Evolutionary conservation across 2,797 vertebrate species (phyloP), one percentile per base, ranked within the genome.

Genomic region (Xiphorhynchus erythropygius): DNA sequence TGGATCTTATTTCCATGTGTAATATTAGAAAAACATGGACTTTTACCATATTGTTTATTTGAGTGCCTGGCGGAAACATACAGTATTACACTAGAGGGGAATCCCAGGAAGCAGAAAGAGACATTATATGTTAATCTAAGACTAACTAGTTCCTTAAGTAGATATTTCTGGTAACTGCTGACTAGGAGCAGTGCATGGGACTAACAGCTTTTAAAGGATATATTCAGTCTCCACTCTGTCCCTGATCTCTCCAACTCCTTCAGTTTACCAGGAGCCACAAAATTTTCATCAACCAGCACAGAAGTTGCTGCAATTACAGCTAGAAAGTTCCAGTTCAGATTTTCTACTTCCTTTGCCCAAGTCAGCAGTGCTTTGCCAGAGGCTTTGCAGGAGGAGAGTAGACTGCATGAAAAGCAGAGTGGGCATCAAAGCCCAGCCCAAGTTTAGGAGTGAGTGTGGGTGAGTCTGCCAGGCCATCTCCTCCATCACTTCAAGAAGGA

Each of bases 391-490:
- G 2, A 70, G 35, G 2, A 84, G 5, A 75, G 15, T 5, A 46
- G 41, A 12, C 18, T 62, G 8, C 7, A 37, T 32, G 49, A 53
- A 77, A 69, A 46, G 11, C 21, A 59, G 21, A 55, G 35, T 4
- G 18, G 13, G 18, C 44, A 77, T 7, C 18, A 74, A 87, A 93
- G 17, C 32, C 27, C 42, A 62, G n/a, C 6, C 11, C 11, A 39
- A 24, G 32, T 83, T 87, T 32, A 57, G 33, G 32, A 55, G 6
- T 0, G 0, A 55, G 8, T 0, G 0, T 1, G 9, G 8, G 2
- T 25, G 39, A 46, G 23, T 15, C 19, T 77, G 10, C 28, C 2
- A 0, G 62, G 24, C 27, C 35, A 22, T 30, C 11, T n/a, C 33
- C 25, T 76, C 37, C 42, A 27, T 80, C 60, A 47, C 39, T 86